Evolutionary conservation across 2,888 invertebrate species (phyloP).

Genomic region (Leptogaster cylindrica): DNA sequence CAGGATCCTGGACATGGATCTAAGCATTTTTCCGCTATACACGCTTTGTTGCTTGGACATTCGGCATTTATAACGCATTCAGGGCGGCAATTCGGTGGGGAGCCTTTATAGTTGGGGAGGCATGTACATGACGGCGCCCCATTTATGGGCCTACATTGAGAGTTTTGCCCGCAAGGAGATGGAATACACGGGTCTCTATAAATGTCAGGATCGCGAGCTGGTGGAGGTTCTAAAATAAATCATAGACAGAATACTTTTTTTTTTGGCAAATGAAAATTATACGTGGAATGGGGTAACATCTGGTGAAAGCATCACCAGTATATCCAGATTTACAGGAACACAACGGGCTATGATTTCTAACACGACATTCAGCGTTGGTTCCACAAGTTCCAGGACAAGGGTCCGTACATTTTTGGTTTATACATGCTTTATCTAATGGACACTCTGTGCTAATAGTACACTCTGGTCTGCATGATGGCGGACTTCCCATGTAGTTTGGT

Average conservation of each 20-base stretch:
- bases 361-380: conserved; percentile 72
- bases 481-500: conserved; percentile 67
- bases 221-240: conserved; percentile 51
- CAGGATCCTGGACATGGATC: conserved; percentile 82
- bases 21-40: conserved; percentile 76
- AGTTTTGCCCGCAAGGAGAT: conserved; percentile 69
- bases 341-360: conserved; percentile 78
- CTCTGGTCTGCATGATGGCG: conserved; percentile 73
- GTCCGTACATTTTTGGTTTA: conserved; percentile 70
- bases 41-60: conserved; percentile 75
- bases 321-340: conserved; percentile 74
- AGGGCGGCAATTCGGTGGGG: conserved; percentile 79
- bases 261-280: too few species aligned
- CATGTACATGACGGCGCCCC: conserved; percentile 74
- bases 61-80: conserved; percentile 77
- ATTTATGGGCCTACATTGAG: conserved; percentile 67
- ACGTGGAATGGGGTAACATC: conserved; percentile 65
- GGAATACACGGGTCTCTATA: conserved; percentile 66
- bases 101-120: conserved; percentile 70
- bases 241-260: not conserved
- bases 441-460: conserved; percentile 72
- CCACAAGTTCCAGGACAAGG: conserved; percentile 71
- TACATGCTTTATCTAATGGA: conserved; percentile 67
- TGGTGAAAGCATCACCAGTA: conserved; percentile 77
- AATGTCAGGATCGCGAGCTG: conserved; percentile 54